These are phyloP conservation scores for Anthophora plumipes DNA, from an alignment of 2,888 invertebrate genomes.

Conservation along the genomic window DNA sequence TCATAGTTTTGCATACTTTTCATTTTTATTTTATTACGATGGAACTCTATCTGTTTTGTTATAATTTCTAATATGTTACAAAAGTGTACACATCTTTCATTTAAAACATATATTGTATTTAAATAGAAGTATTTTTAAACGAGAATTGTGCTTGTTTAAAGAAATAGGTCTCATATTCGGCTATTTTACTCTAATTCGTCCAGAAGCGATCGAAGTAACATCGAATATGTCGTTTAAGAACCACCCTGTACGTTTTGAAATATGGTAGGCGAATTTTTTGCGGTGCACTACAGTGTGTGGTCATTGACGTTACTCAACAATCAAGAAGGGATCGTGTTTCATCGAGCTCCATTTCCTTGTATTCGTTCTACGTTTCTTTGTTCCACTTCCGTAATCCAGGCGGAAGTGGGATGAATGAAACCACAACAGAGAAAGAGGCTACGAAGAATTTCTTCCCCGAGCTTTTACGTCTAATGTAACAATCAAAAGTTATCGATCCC, in stretches of 20 bases:
- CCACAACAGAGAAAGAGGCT: constrained; percentile 27
- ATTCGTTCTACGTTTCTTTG: constrained; percentile 45
- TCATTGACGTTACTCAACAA: constrained; percentile 46
- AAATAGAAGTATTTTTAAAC: no score
- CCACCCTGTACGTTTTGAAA: constrained; percentile 20
- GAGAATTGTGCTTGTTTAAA: no score
- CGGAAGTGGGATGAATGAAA: constrained; percentile 43
- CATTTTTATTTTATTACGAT: no score
- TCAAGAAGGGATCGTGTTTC: constrained; percentile 43
- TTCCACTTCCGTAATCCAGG: constrained; percentile 49
- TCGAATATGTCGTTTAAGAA: not conserved
- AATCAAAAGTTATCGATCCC: not conserved
- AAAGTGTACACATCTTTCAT: no score
- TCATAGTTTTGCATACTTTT: no score
- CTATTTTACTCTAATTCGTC: no score
- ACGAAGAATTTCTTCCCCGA: not conserved
- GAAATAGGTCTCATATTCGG: no score
- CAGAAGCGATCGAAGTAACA: no score
- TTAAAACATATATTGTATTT: no score
- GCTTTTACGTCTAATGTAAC: not conserved
- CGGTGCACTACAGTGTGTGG: constrained; percentile 15
- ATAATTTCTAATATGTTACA: no score
- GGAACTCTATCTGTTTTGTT: no score
- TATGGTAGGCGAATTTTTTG: constrained; percentile 7
- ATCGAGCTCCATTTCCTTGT: constrained; percentile 45